Evolutionary conservation across 2,113 vertebrate genomes (phyloP).

Genomic region (Pomatostomus ruficeps): DNA sequence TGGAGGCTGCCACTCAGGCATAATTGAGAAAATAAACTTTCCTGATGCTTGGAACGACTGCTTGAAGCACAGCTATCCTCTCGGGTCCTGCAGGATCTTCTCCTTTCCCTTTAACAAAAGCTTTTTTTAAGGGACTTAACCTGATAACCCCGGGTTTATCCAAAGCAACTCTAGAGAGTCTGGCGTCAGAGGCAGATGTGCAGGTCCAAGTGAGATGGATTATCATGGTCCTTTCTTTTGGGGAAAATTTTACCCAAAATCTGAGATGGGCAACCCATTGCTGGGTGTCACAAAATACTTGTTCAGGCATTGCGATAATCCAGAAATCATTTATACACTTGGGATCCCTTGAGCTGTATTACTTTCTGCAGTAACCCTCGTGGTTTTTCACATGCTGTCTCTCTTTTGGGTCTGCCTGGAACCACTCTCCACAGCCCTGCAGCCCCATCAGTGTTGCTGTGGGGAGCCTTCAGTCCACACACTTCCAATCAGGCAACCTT

Average conservation of each 20-base stretch:
- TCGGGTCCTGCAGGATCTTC: not conserved
- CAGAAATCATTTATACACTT: not conserved
- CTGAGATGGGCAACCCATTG: accelerated
- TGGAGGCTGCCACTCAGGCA: not conserved
- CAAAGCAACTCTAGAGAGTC: not conserved
- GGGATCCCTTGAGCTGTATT: not conserved
- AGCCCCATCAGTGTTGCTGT: not conserved
- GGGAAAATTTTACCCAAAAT: not conserved
- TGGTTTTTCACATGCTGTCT: not conserved
- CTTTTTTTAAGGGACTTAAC: not conserved
- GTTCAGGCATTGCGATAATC: not conserved
- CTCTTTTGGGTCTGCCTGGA: not conserved
- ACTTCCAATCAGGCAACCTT: not conserved
- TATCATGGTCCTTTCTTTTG: not conserved
- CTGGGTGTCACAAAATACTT: not conserved
- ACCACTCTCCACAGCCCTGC: not conserved
- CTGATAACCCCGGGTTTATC: not conserved
- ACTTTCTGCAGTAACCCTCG: not conserved
- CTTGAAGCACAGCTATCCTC: not conserved
- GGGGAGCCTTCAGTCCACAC: not conserved
- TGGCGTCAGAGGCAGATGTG: not conserved
- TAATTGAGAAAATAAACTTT: not conserved
- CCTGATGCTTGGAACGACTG: not conserved
- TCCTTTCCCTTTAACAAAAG: not conserved
- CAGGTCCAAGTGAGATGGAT: not conserved